Evolutionary conservation across 2,113 vertebrate species (phyloP), one percentile per base, ranked within the genome.

Genomic region (Microcebus ravelobensis): DNA sequence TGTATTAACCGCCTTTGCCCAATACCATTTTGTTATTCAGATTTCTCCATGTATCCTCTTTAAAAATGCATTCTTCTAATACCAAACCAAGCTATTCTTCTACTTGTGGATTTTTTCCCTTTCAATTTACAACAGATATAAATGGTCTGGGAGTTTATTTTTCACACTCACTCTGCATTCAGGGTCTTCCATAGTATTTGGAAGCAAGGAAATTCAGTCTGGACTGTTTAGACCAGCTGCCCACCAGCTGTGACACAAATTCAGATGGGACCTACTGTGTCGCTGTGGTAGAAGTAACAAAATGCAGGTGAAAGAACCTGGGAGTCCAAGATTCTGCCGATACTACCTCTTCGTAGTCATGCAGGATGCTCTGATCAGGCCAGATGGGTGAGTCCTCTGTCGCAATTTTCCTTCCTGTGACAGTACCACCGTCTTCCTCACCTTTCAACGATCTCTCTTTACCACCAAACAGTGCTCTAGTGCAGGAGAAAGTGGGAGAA

Each of bases 51-150:
- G 48, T 52, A 31, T 73, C 20, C 73, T 81, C 63, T 87, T 90
- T 63, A 83, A 85, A 87, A 81, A 59, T 36, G 31, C 6, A 42
- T 81, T 80, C 67, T 68, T 55, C 59, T 76, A 65, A 90, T 8
- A 83, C 48, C 81, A 92, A 88, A 42, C 21, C 36, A 83, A 45
- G n/a, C 29, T 80, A 73, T 67, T 48, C 85, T 96, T 92, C 88
- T 92, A 81, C 52, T 73, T 71, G 73, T 27, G 10, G 27, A 15
- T 5, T 31, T 34, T 21, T 27, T 5, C 10, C 45, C 50, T 57
- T 86, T 90, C 88, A 27, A 67, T 77, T 89, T 52, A 25, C 0
- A 2, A 81, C 27, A 82, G 55, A 85, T 9, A 95, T 5, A 95
- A 83, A 89, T 45, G 39, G 20, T 7, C 68, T 12, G 23, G 52